Percentiles rank a stretch among this genome's conserved stretches.
These are phyloP conservation scores for Hypsopygia costalis DNA, from an alignment of 2,888 invertebrate species.

Conservation along the genomic window DNA sequence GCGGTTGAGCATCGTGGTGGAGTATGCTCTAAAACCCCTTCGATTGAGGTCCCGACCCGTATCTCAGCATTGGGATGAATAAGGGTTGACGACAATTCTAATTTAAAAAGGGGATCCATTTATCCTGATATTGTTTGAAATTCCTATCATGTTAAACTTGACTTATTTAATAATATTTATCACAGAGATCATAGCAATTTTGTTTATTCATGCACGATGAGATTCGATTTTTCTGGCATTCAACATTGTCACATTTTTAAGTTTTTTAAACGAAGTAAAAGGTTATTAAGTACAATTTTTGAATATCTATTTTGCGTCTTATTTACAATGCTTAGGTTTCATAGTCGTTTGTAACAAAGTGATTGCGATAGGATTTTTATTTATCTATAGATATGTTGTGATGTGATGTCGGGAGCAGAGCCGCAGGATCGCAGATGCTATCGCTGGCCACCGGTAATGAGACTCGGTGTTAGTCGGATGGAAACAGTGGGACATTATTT, in stretches of 20 bases:
- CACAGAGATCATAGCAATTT: conserved; percentile 15
- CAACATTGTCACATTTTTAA: conserved; percentile 26
- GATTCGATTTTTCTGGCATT: conserved; percentile 27
- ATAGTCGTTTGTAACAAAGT: conserved; percentile 16
- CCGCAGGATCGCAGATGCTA: conserved; percentile 55
- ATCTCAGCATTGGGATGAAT: too few species aligned
- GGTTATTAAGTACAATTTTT: not conserved
- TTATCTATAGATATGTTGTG: conserved; percentile 42
- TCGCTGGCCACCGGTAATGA: conserved; percentile 62
- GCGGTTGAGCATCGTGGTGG: too few species aligned
- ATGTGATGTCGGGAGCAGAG: conserved; percentile 42
- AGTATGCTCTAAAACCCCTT: too few species aligned
- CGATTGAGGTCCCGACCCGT: too few species aligned
- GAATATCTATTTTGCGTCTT: conserved; percentile 4
- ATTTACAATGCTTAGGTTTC: conserved; percentile 8
- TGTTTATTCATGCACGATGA: conserved; percentile 23
- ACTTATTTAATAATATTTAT: conserved; percentile 16
- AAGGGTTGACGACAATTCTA: too few species aligned
- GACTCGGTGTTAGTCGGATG: conserved; percentile 60
- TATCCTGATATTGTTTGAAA: conserved; percentile 44
- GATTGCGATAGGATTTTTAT: conserved; percentile 28
- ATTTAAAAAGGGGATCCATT: conserved; percentile 26
- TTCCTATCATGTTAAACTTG: conserved; percentile 16
- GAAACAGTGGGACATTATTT: conserved; percentile 51
- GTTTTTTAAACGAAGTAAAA: conserved; percentile 3